Evolutionary conservation across 2,113 vertebrate genomes (phyloP).

Genomic region (Benitochromis conjunctus): DNA sequence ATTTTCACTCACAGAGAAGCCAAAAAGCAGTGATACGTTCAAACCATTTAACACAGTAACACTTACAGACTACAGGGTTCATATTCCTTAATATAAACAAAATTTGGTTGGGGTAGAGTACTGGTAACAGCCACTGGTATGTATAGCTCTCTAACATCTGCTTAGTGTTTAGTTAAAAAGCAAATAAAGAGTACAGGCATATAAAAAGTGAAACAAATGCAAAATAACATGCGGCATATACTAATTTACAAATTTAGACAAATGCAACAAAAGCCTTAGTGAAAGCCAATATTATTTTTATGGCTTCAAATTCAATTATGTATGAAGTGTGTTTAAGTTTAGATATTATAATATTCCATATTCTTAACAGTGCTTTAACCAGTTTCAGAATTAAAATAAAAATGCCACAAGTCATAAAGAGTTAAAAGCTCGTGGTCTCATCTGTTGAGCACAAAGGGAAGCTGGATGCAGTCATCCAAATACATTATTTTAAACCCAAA

Average conservation of each 20-base stretch:
- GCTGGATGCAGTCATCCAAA: neutral
- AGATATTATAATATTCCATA: neutral
- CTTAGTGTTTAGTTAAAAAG: neutral
- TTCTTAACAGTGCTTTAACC: neutral
- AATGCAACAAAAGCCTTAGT: neutral
- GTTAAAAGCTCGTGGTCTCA: neutral
- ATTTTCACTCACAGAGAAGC: neutral
- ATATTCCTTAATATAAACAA: neutral
- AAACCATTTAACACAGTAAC: neutral
- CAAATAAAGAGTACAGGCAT: neutral
- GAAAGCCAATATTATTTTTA: neutral
- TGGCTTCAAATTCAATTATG: neutral
- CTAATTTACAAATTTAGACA: neutral
- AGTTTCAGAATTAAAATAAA: neutral
- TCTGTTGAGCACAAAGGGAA: neutral
- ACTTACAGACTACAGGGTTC: rapidly evolving
- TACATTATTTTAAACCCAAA: neutral
- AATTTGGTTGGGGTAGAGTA: neutral
- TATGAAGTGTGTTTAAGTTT: neutral
- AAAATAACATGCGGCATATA: rapidly evolving
- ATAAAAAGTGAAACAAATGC: neutral
- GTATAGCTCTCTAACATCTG: rapidly evolving
- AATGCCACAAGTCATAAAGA: neutral
- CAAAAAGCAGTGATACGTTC: neutral
- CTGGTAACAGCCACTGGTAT: neutral